Evolutionary conservation across 2,113 vertebrate genomes (phyloP).

Genomic region (Patagioenas fasciata): DNA sequence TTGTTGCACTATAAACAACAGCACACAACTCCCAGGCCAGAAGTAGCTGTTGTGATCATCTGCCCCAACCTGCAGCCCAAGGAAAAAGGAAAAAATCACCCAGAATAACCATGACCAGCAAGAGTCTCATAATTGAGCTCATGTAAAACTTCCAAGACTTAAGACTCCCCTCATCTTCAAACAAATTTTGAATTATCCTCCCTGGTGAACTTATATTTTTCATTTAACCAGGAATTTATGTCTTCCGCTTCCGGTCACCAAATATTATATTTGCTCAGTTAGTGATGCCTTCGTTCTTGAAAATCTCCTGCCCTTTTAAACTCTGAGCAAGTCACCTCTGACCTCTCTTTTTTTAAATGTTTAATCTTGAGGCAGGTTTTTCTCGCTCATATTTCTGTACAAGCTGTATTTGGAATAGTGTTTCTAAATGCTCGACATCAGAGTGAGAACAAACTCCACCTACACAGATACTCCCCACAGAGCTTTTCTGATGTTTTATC

Average conservation of each 20-base stretch:
- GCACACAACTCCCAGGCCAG: background rate
- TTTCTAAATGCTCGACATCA: slow-evolving; percentile 5
- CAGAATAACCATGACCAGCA: background rate
- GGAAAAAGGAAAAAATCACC: background rate
- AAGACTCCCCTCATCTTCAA: background rate
- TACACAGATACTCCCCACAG: background rate
- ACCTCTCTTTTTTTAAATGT: background rate
- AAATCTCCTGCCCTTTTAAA: background rate
- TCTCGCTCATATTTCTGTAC: background rate
- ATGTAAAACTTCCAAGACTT: background rate
- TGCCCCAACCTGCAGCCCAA: background rate
- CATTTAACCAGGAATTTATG: background rate
- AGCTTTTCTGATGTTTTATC: background rate
- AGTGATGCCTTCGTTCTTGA: background rate
- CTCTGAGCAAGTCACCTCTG: background rate
- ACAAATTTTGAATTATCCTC: background rate
- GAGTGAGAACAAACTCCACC: slow-evolving; percentile 25
- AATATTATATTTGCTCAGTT: background rate
- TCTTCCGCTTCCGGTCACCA: background rate
- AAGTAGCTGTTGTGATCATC: background rate
- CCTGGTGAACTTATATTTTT: background rate
- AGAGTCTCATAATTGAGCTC: background rate
- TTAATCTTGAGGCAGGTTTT: background rate
- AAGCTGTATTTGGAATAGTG: background rate
- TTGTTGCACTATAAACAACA: background rate